Evolutionary conservation across 2,888 invertebrate species (phyloP).

Genomic region (Polydrusus cervinus): DNA sequence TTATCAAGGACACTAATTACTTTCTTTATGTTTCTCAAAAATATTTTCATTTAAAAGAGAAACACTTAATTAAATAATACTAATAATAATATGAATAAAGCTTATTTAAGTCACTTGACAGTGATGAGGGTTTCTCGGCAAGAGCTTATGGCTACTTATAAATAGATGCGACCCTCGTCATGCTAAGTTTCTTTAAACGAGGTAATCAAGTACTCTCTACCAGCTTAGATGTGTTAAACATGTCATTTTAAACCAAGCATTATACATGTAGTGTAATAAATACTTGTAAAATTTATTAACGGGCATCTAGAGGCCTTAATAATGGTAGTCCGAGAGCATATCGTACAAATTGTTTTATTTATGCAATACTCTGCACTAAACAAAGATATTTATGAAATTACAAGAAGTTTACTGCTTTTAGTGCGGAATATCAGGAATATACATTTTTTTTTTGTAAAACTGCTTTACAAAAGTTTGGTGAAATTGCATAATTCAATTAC

Average conservation of each 20-base stretch:
- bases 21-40: too few species aligned
- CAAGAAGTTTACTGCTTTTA: too few species aligned
- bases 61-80: slow-evolving; percentile 11
- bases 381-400: too few species aligned
- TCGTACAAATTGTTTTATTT: too few species aligned
- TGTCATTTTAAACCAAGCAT: background rate
- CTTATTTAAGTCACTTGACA: slow-evolving; percentile 9
- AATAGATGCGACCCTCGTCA: slow-evolving; percentile 19
- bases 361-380: too few species aligned
- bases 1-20: too few species aligned
- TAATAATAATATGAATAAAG: slow-evolving; percentile 15
- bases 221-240: background rate
- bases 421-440: too few species aligned
- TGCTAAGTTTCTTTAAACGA: slow-evolving; percentile 8
- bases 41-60: background rate
- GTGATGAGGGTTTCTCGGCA: slow-evolving; percentile 1
- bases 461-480: too few species aligned
- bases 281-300: background rate
- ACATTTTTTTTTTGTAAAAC: too few species aligned
- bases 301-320: background rate
- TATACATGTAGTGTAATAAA: background rate
- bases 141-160: slow-evolving; percentile 19
- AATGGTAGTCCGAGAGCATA: too few species aligned
- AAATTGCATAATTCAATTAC: too few species aligned
- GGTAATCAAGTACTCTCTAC: background rate